These are phyloP conservation scores for Phalloptychus januarius DNA, from an alignment of 2,797 vertebrate genomes.

Conservation along the genomic window DNA sequence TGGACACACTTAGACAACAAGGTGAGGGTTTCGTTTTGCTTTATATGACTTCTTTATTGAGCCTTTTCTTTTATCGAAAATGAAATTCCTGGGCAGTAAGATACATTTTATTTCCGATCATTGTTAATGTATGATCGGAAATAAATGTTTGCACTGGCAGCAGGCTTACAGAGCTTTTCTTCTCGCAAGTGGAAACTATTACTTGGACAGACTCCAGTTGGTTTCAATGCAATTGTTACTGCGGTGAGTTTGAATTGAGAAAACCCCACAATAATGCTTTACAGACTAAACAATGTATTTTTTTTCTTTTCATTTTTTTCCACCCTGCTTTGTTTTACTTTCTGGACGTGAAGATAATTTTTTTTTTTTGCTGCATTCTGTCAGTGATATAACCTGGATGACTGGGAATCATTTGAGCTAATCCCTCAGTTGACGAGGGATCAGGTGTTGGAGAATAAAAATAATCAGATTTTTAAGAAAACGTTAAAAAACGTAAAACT, in stretches of 20 bases:
- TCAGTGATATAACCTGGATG: neutral
- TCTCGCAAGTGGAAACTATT: constrained; percentile 29
- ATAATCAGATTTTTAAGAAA: neutral
- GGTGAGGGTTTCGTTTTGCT: constrained; percentile 61
- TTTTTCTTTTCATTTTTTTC: neutral
- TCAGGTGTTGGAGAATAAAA: neutral
- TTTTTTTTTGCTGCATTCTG: neutral
- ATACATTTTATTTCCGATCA: neutral
- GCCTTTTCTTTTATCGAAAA: neutral
- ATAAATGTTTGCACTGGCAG: neutral
- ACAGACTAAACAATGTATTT: neutral
- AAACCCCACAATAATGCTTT: neutral
- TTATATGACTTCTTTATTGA: neutral
- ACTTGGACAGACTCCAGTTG: constrained; percentile 10
- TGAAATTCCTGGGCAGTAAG: neutral
- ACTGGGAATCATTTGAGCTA: constrained; percentile 22
- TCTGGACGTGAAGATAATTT: neutral
- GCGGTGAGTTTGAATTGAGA: constrained; percentile 1
- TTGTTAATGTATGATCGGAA: neutral
- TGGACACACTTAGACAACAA: constrained; percentile 74
- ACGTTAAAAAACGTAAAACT: neutral
- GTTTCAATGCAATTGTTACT: constrained; percentile 16
- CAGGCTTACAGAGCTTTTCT: neutral
- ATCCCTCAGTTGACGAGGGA: too few species aligned
- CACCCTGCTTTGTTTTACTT: neutral